These are phyloP conservation scores for Scolopax mira DNA, from an alignment of 2,113 vertebrate species.

Conservation along the genomic window DNA sequence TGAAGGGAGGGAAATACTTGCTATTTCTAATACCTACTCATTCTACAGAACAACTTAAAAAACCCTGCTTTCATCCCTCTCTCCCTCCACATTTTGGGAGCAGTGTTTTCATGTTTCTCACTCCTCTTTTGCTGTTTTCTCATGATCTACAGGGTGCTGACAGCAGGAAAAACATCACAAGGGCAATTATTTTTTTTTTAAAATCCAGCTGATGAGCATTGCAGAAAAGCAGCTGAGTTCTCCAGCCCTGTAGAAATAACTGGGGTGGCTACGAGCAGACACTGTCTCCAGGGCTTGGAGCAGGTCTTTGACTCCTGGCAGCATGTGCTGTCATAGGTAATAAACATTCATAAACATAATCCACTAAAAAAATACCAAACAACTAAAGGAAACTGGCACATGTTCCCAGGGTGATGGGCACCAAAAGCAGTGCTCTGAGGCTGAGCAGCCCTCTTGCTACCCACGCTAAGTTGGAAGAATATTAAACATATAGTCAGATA, in stretches of 20 bases:
- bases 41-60: background rate
- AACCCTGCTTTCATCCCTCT: background rate
- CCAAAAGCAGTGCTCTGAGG: rapidly evolving
- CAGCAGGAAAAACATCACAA: background rate
- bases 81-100: background rate
- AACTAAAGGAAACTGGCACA: background rate
- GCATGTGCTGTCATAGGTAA: background rate
- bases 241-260: background rate
- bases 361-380: background rate
- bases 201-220: background rate
- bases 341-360: background rate
- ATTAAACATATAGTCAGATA: background rate
- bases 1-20: background rate
- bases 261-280: rapidly evolving
- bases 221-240: background rate
- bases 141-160: background rate
- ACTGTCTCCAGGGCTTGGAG: rapidly evolving
- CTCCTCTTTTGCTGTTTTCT: background rate
- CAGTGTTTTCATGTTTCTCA: background rate
- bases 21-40: background rate
- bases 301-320: background rate
- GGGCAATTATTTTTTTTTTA: background rate
- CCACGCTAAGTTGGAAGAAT: background rate
- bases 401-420: rapidly evolving
- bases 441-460: background rate